A percentile compares a stretch with the other conserved stretches of the same genome.
These are phyloP conservation scores for Drosophila meridionalis DNA, from an alignment of 2,888 invertebrate genomes.

Conservation along the genomic window DNA sequence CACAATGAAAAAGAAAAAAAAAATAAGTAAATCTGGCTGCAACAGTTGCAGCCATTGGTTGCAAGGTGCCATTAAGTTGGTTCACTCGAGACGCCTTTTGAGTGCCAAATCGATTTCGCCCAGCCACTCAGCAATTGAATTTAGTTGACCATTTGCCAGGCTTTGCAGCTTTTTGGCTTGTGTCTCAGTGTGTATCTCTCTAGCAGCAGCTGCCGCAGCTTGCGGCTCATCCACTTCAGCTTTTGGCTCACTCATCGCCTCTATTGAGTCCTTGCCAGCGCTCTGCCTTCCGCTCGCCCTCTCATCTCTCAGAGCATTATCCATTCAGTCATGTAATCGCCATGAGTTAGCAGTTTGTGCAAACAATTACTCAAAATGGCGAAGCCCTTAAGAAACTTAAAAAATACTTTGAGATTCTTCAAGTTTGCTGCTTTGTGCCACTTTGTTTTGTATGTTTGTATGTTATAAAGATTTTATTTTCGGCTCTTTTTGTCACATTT, in stretches of 20 bases:
- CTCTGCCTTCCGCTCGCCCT: neutral
- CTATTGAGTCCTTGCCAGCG: constrained; percentile 38
- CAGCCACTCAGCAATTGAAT: constrained; percentile 37
- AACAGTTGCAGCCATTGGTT: constrained; percentile 15
- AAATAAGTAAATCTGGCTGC: constrained; percentile 2
- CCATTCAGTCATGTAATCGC: constrained; percentile 53
- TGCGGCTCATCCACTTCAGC: constrained; percentile 33
- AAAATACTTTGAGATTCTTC: constrained; percentile 13
- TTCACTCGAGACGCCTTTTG: neutral
- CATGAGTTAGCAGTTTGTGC: constrained; percentile 55
- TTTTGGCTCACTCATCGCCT: constrained; percentile 42
- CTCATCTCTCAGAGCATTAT: constrained; percentile 3
- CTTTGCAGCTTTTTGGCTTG: constrained; percentile 30
- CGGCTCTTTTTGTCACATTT: constrained; percentile 14
- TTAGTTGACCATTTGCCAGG: constrained; percentile 38
- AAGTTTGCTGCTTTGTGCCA: neutral
- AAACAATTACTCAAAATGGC: constrained; percentile 55
- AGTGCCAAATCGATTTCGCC: constrained; percentile 50
- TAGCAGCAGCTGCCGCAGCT: constrained; percentile 46
- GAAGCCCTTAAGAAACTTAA: constrained; percentile 23
- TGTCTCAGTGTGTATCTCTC: constrained; percentile 21
- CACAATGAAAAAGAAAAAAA: constrained; percentile 9
- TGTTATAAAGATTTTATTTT: constrained; percentile 14
- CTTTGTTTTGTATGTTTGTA: constrained; percentile 1
- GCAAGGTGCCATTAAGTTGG: constrained; percentile 7